These are phyloP conservation scores for Sebastes fasciatus DNA, from an alignment of 2,113 vertebrate species.

Conservation along the genomic window DNA sequence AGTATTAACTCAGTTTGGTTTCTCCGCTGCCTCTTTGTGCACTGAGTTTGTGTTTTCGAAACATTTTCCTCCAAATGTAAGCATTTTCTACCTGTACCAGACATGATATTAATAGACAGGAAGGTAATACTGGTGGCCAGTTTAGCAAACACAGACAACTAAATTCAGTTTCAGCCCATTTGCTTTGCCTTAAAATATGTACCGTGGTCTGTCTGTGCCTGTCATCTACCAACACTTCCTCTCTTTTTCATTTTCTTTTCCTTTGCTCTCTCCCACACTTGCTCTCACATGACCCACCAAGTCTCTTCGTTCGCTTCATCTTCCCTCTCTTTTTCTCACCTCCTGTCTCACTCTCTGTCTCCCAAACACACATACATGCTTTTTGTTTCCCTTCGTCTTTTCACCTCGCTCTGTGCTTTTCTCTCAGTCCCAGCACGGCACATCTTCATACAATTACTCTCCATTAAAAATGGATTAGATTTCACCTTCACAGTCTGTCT, in stretches of 20 bases:
- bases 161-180: background rate
- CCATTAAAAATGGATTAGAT: slow-evolving; percentile 75
- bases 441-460: slow-evolving; percentile 69
- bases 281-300: slow-evolving; percentile 47
- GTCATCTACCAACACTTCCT: slow-evolving; percentile 7
- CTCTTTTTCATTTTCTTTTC: slow-evolving; percentile 20
- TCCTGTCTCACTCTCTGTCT: slow-evolving; percentile 14
- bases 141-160: slow-evolving; percentile 1
- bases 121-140: background rate
- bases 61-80: background rate
- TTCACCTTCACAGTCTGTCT: slow-evolving; percentile 73
- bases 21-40: background rate
- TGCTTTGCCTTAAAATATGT: slow-evolving; percentile 1
- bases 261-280: slow-evolving; percentile 43
- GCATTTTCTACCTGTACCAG: background rate
- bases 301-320: slow-evolving; percentile 30
- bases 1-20: background rate
- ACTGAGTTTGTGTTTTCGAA: background rate
- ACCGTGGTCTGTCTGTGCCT: background rate
- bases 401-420: slow-evolving; percentile 35
- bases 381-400: slow-evolving; percentile 40
- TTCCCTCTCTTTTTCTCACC: slow-evolving; percentile 46
- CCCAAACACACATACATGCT: slow-evolving; percentile 10
- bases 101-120: background rate
- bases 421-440: slow-evolving; percentile 50